phyloP scores from a whole-genome alignment of 2,888 invertebrate genomes.

The Teleiodes luculella region DNA sequence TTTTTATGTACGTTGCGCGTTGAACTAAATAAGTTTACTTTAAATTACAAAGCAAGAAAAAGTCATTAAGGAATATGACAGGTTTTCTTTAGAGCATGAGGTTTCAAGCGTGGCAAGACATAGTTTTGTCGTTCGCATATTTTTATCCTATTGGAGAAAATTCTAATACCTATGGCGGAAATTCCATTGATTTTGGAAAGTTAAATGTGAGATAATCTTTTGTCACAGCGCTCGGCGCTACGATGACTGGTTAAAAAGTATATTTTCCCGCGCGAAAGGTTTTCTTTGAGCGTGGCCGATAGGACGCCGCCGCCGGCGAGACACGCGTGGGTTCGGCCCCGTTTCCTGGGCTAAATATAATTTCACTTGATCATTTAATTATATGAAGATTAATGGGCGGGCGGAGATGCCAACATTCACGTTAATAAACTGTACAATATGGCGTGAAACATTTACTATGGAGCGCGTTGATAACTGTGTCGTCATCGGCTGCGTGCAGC shows the following conservation, averaged over 20 bases:
- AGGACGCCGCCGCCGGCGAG: slow-evolving; percentile 42
- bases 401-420: slow-evolving; percentile 64
- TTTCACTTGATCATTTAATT: slow-evolving; percentile 77
- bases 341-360: slow-evolving; percentile 74
- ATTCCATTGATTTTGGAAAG: too few relatives aligned
- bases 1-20: too few relatives aligned
- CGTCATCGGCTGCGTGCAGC: slow-evolving; percentile 15
- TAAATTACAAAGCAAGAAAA: too few relatives aligned
- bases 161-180: too few relatives aligned
- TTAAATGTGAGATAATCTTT: too few relatives aligned
- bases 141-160: too few relatives aligned
- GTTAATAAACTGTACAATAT: slow-evolving; percentile 64
- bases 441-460: slow-evolving; percentile 51
- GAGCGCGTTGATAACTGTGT: slow-evolving; percentile 24
- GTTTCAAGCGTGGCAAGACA: too few relatives aligned
- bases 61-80: too few relatives aligned
- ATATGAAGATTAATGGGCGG: slow-evolving; percentile 74
- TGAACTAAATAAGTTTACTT: too few relatives aligned
- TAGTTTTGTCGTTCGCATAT: too few relatives aligned
- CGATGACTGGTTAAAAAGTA: slow-evolving; percentile 28
- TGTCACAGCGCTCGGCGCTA: too few relatives aligned
- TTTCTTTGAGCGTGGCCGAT: slow-evolving; percentile 43
- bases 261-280: slow-evolving; percentile 36
- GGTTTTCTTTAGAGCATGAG: too few relatives aligned
- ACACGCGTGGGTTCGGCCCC: slow-evolving; percentile 60